A percentile compares a stretch with the other conserved stretches of the same genome.
Evolutionary conservation across 2,797 vertebrate genomes (phyloP).

Genomic region (Sebastiscus albofasciatus): DNA sequence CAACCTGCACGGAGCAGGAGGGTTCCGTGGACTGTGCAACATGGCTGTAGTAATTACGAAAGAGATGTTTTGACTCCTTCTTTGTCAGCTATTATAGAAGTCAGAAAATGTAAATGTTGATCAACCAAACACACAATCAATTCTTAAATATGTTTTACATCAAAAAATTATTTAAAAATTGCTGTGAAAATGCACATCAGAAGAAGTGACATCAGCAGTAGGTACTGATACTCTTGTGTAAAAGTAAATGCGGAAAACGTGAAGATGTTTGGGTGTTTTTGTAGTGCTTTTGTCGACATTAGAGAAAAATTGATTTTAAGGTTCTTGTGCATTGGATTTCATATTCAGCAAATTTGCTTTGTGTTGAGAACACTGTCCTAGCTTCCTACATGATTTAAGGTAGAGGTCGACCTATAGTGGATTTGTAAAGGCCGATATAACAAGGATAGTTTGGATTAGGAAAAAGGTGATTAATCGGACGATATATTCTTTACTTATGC

Average conservation of each 20-base stretch:
- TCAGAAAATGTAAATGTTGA: not conserved
- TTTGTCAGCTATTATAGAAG: not conserved
- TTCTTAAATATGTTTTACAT: not conserved
- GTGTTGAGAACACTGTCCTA: not conserved
- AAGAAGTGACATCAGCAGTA: not conserved
- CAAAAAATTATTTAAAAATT: not conserved
- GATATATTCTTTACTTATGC: no score
- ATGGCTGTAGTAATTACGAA: not conserved
- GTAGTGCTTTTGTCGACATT: not conserved
- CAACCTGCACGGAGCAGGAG: not conserved
- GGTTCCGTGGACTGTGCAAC: not conserved
- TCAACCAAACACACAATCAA: not conserved
- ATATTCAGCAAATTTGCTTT: not conserved
- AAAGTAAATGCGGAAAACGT: not conserved
- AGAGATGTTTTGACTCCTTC: not conserved
- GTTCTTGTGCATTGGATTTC: not conserved
- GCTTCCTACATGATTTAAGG: not conserved
- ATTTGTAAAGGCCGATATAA: no score
- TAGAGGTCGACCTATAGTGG: accelerated
- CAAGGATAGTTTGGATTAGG: no score
- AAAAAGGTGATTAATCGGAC: no score
- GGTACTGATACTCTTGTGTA: not conserved
- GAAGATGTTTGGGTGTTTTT: not conserved
- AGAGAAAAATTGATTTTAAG: not conserved
- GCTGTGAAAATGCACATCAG: not conserved